Conservation (phyloP, 2,113 vertebrate genomes). For the Passer montanus region DNA sequence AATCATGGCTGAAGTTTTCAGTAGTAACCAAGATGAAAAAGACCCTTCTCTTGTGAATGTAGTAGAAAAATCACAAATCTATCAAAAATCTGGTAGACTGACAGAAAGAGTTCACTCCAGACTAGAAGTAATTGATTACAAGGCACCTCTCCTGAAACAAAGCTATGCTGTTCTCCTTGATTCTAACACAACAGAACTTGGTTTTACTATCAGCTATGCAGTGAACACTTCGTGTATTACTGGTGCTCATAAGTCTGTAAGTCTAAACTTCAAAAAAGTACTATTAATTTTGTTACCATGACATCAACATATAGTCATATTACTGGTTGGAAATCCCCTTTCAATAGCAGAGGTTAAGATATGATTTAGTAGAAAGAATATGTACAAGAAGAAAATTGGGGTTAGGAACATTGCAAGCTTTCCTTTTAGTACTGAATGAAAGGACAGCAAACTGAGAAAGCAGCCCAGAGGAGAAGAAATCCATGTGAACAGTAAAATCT, state of each 20-base stretch:
- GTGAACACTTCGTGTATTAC: background rate
- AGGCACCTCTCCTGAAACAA: background rate
- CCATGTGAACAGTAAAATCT: background rate
- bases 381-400: background rate
- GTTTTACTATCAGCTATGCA: background rate
- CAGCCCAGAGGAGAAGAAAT: background rate
- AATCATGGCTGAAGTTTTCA: background rate
- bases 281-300: background rate
- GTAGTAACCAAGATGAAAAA: background rate
- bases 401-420: constrained; percentile 3
- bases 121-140: background rate
- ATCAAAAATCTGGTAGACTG: background rate
- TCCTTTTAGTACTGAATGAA: background rate
- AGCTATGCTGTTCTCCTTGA: background rate
- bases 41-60: background rate
- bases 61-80: background rate
- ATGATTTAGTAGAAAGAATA: background rate
- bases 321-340: background rate
- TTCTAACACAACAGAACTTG: background rate
- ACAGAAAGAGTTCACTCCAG: background rate
- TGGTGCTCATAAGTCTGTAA: background rate
- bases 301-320: background rate
- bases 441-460: background rate
- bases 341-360: background rate
- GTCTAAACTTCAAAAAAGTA: background rate